These are phyloP conservation scores for Sebastes cheni DNA, from an alignment of 2,797 vertebrate species.

Conservation along the genomic window DNA sequence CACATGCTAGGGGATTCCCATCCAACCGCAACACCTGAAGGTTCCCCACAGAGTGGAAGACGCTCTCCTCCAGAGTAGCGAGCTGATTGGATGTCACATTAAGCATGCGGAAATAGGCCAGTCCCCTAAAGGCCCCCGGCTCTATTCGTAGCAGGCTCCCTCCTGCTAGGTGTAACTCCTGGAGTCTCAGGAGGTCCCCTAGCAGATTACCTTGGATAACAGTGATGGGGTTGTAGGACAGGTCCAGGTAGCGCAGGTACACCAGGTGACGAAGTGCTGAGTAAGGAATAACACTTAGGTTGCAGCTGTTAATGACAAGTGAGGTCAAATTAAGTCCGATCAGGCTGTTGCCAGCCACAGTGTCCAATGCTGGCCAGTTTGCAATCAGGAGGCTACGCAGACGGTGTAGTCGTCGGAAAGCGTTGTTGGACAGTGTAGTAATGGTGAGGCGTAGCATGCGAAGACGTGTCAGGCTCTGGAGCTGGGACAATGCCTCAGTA, in stretches of 20 bases:
- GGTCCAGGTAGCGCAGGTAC: conserved; percentile 86
- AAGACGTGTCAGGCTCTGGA: conserved; percentile 82
- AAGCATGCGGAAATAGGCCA: conserved; percentile 85
- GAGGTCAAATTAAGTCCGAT: conserved; percentile 88
- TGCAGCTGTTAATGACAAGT: conserved; percentile 86
- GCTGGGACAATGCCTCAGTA: conserved; percentile 84
- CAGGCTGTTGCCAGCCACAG: conserved; percentile 85
- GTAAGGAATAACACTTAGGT: conserved; percentile 86
- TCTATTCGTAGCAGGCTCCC: conserved; percentile 85
- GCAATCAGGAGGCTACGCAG: conserved; percentile 84
- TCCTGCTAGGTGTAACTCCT: conserved; percentile 88
- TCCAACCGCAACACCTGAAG: conserved; percentile 89
- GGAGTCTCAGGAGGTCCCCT: conserved; percentile 83
- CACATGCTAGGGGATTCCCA: conserved; percentile 89
- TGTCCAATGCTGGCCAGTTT: conserved; percentile 85
- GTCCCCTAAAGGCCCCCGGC: conserved; percentile 86
- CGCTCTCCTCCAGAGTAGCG: conserved; percentile 86
- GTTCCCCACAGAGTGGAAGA: conserved; percentile 87
- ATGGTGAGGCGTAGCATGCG: conserved; percentile 84
- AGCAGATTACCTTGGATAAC: conserved; percentile 82
- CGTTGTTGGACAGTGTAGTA: conserved; percentile 81
- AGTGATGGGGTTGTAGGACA: conserved; percentile 92
- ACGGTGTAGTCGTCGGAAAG: conserved; percentile 81
- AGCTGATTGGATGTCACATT: conserved; percentile 91
- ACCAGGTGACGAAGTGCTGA: conserved; percentile 83